Conservation (phyloP, 2,888 invertebrate species). For the Lissonota sp. region DNA sequence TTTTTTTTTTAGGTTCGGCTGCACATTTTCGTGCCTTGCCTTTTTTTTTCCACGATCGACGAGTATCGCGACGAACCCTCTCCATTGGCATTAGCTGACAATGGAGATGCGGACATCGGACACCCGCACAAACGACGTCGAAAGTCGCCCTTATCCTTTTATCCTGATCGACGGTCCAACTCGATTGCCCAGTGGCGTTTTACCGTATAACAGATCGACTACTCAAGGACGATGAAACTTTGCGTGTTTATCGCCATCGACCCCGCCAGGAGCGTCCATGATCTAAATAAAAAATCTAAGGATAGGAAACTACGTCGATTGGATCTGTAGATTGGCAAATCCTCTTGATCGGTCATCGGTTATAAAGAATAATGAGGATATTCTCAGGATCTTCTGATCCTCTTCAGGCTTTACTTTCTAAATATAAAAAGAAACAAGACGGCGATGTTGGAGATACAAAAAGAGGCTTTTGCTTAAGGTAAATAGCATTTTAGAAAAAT, state of each 20-base stretch:
- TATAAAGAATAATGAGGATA: background rate
- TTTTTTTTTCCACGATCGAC: slow-evolving; percentile 57
- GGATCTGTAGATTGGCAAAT: slow-evolving; percentile 28
- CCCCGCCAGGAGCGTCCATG: slow-evolving; percentile 70
- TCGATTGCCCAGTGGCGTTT: slow-evolving; percentile 72
- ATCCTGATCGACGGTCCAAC: slow-evolving; percentile 40
- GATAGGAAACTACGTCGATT: slow-evolving; percentile 64
- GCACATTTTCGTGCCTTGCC: slow-evolving; percentile 14
- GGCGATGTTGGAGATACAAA: no score
- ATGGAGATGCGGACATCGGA: slow-evolving; percentile 82
- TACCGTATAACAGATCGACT: slow-evolving; percentile 25
- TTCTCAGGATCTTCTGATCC: no score
- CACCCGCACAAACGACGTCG: slow-evolving; percentile 66
- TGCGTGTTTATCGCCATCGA: slow-evolving; percentile 79
- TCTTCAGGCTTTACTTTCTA: no score
- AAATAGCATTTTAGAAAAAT: no score
- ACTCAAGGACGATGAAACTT: slow-evolving; percentile 68
- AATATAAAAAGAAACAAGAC: no score
- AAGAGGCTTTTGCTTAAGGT: no score
- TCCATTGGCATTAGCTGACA: slow-evolving; percentile 82
- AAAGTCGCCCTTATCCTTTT: slow-evolving; percentile 61
- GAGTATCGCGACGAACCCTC: slow-evolving; percentile 72
- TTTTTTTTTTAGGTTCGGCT: slow-evolving; percentile 55
- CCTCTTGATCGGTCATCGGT: slow-evolving; percentile 4
- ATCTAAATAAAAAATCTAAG: slow-evolving; percentile 82